Conservation (phyloP, 2,797 vertebrate genomes). For the Catamblyrhynchus diadema region DNA sequence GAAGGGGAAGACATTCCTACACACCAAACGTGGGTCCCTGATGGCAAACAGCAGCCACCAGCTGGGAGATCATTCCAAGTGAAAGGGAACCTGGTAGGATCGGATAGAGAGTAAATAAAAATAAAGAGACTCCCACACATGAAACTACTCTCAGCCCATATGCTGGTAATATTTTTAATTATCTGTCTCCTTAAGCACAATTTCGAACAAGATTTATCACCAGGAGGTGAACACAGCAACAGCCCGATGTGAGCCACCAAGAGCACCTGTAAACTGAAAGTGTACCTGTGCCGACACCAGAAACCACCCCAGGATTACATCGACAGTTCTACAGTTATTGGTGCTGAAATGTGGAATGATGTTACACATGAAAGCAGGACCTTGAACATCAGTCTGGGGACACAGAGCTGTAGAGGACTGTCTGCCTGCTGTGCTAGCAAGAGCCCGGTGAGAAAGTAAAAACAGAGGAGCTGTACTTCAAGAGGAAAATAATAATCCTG, state of each 20-base stretch:
- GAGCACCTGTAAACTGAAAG: background rate
- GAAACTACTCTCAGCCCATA: background rate
- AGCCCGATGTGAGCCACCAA: background rate
- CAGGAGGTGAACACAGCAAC: background rate
- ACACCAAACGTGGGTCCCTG: accelerated
- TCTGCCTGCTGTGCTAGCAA: background rate
- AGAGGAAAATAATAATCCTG: background rate
- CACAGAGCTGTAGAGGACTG: background rate
- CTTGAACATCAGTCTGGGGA: background rate
- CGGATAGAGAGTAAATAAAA: background rate
- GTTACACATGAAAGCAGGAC: background rate
- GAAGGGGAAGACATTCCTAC: background rate
- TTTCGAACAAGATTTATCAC: background rate
- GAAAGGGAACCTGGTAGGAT: background rate
- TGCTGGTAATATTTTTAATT: background rate
- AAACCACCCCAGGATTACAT: background rate
- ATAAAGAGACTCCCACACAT: background rate
- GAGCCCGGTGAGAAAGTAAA: background rate
- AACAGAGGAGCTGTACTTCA: background rate
- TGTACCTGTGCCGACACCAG: background rate
- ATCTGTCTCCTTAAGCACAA: background rate
- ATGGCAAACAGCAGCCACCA: background rate
- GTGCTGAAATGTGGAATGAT: background rate
- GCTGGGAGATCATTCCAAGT: background rate
- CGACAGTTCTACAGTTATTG: background rate